phyloP scores from a whole-genome alignment of 2,888 invertebrate species.

The Sinohyriopsis cumingii region DNA sequence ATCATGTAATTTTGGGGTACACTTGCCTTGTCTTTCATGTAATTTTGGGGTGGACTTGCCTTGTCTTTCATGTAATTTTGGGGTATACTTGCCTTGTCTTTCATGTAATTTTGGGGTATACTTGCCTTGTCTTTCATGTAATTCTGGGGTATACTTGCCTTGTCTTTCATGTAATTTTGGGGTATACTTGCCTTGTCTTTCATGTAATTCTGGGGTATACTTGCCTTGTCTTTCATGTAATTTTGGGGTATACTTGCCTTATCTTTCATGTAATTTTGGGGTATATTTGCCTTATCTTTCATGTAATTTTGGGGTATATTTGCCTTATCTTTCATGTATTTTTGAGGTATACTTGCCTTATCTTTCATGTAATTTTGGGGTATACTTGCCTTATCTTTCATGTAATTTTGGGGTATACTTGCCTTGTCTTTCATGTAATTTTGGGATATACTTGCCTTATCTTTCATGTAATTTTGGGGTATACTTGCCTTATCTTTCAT shows the following conservation, averaged over 20 bases:
- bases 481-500: constrained; percentile 79
- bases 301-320: background rate
- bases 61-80: background rate
- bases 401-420: constrained; percentile 1
- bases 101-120: background rate
- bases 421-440: constrained; percentile 79
- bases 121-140: background rate
- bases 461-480: background rate
- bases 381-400: background rate
- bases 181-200: background rate
- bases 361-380: constrained; percentile 78
- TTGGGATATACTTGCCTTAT: too few relatives aligned
- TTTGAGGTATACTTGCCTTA: constrained; percentile 70
- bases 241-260: too few relatives aligned
- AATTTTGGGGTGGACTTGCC: too few relatives aligned
- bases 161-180: constrained; percentile 78
- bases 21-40: constrained; percentile 79
- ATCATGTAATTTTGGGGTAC: background rate
- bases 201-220: background rate
- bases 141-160: constrained; percentile 66
- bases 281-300: constrained; percentile 78
- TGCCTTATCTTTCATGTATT: background rate
- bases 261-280: background rate
- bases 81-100: constrained; percentile 78
- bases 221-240: constrained; percentile 79